Base-by-base conservation (phyloP, 2,888 invertebrate genomes). In the Autographa pulchrina region DNA sequence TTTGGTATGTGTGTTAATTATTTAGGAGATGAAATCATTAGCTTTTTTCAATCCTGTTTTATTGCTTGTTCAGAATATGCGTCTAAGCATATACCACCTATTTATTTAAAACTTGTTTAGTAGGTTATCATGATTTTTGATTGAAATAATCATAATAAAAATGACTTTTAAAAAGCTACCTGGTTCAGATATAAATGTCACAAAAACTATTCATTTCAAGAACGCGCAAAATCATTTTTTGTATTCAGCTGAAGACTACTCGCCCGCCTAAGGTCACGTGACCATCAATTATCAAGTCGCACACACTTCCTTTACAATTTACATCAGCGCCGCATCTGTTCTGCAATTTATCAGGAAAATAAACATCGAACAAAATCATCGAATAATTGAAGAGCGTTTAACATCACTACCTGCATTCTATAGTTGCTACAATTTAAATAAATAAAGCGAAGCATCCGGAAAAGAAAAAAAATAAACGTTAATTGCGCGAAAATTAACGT, bases 1-100 rank as follows among this genome's bases (percentile, higher is more conserved):
- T 81, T 59, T 64, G 60, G 68, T 63, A 63, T 71, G 65, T 74
- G 74, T 80, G 62, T 77, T 78, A 72, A 74, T 73, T 62, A 70
- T 71, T 72, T 69, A 25, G 61, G n/a, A 72, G 43, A 70, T 72
- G 70, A 62, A 61, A 70, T 78, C 14, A 56, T 66, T 31, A 9
- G n/a, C 31, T 48, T 67, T 79, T 68, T 81, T 69, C 58, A 59
- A 77, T 68, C 73, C 18, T 41, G 65, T 72, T 77, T 63, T 20
- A 54, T 54, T 38, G 64, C 64, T 65, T 61, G 60, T 66, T 48
- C 59, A 60, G 35, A 32, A n/a, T 16, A 25, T 25, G 48, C 25
- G 35, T 64, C 0, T 59, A 31, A n/a, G 31, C 60, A 68, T 78
- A 70, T 59, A 66, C 1, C 48, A 60, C 59, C 3, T 52, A 11